These are phyloP conservation scores for Dendrocincla fuliginosa DNA, from an alignment of 2,797 vertebrate species.

Conservation along the genomic window DNA sequence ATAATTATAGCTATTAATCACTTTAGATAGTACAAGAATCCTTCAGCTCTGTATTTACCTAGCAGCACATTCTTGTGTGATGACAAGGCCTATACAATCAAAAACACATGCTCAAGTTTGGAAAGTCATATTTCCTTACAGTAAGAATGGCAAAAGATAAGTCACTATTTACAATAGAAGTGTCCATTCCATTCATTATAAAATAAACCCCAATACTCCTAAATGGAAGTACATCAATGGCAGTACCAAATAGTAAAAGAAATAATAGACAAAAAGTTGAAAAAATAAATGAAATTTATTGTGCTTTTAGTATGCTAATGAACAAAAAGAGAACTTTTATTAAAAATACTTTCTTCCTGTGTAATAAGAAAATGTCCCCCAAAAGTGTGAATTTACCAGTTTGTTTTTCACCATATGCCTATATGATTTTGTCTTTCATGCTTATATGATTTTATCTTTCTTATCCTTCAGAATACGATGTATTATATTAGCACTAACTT, in stretches of 20 bases:
- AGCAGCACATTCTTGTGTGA: not conserved
- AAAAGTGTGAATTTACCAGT: not conserved
- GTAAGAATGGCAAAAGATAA: not conserved
- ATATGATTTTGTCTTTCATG: not conserved
- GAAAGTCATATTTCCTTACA: not conserved
- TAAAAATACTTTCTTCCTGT: not conserved
- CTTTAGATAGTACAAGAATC: not conserved
- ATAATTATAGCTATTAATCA: constrained; percentile 26
- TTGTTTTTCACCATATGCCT: not conserved
- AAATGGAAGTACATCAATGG: not conserved
- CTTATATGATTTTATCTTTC: not conserved
- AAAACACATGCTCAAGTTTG: not conserved
- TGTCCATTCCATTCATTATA: not conserved
- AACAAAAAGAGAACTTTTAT: not conserved
- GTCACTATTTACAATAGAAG: not conserved
- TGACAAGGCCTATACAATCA: not conserved
- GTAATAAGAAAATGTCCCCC: not conserved
- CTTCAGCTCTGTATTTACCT: not conserved
- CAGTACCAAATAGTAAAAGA: not conserved
- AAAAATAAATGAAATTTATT: not conserved
- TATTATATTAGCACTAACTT: not conserved
- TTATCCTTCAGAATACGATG: not conserved
- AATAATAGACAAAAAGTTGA: not conserved
- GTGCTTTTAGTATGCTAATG: not conserved
- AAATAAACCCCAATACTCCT: not conserved